A percentile compares a stretch with the other conserved stretches of the same genome.
phyloP scores from a whole-genome alignment of 2,113 vertebrate genomes.

The Steatornis caripensis region DNA sequence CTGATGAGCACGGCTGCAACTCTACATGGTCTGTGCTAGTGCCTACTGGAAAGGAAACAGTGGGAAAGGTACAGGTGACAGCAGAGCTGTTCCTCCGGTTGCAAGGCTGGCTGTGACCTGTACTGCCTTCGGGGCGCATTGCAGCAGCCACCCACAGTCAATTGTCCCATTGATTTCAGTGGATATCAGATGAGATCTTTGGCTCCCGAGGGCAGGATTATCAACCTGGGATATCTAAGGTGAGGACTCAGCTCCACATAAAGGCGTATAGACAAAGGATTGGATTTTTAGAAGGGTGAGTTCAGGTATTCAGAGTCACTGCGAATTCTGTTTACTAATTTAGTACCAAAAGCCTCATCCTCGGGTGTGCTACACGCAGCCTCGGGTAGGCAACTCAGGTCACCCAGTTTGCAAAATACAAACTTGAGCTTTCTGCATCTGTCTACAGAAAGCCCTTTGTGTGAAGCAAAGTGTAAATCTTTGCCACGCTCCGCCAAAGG shows the following conservation, averaged over 20 bases:
- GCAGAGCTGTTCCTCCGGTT: background rate
- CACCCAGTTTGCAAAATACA: background rate
- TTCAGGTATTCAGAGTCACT: background rate
- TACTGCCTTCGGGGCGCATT: background rate
- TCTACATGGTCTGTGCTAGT: background rate
- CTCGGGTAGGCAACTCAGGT: background rate
- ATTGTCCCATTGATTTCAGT: conserved; percentile 18
- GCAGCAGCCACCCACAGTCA: conserved; percentile 27
- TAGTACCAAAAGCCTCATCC: background rate
- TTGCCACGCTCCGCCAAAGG: background rate
- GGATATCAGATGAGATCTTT: conserved; percentile 7
- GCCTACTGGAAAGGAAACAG: background rate
- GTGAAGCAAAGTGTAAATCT: background rate
- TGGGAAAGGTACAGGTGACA: background rate
- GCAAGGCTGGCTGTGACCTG: background rate
- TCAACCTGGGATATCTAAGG: background rate
- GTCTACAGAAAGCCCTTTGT: background rate
- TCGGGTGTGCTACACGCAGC: background rate
- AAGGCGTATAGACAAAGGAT: background rate
- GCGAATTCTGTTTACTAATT: background rate
- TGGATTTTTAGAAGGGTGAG: background rate
- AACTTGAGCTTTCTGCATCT: background rate
- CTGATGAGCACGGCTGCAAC: background rate
- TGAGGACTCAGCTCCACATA: background rate
- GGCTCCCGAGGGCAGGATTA: conserved; percentile 19